Base-by-base conservation (phyloP, 2,797 vertebrate genomes). In the Gambusia yucatana region DNA sequence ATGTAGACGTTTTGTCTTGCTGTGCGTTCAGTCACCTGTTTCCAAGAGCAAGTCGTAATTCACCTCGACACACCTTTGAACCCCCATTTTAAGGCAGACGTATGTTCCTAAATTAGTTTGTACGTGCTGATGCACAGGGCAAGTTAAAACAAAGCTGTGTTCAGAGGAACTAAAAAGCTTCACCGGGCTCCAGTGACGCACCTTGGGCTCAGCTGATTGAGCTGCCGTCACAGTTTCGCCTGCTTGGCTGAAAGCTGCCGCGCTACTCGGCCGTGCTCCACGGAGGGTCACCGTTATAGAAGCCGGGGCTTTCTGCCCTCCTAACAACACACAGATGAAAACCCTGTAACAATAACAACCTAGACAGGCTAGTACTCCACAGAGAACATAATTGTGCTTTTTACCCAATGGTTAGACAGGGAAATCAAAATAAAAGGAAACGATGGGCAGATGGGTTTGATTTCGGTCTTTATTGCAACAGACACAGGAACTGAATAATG, bases 251-350 rank as follows among this genome's bases (percentile, higher is more conserved):
- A 98, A 91, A 0, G 96, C 88, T 77, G 94, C 94, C 78, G 95
- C 85, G 36, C 97, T 95, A 91, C 93, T 94, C 0, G 97, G 94
- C 93, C 77, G 95, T 85, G 39, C 97, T 95, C 91, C 93, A 94
- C 97, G 95, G 72, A 99, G 95, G 0, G 97, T 98, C 94, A 98
- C 97, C 0, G 97, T 98, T 80, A 99, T 98, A 77, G 97, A 97
- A 1, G 97, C 97, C 0, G 98, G 97, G 11, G 96, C 96, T 94
- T 98, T 99, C 88, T 98, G 94, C 85, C 97, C 98, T 97, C 91
- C 82, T 89, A 84, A 88, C 91, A 95, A 88, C 91, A 95, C 88
- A 94, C 69, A 93, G 84, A 92, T 73, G 86, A 65, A 89, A 79
- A 79, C 22, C 50, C 47, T 84, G 90, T 81, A 93, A 73, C 77